Conservation (phyloP, 2,888 invertebrate species). For the Drosophila nr. perissopoda region DNA sequence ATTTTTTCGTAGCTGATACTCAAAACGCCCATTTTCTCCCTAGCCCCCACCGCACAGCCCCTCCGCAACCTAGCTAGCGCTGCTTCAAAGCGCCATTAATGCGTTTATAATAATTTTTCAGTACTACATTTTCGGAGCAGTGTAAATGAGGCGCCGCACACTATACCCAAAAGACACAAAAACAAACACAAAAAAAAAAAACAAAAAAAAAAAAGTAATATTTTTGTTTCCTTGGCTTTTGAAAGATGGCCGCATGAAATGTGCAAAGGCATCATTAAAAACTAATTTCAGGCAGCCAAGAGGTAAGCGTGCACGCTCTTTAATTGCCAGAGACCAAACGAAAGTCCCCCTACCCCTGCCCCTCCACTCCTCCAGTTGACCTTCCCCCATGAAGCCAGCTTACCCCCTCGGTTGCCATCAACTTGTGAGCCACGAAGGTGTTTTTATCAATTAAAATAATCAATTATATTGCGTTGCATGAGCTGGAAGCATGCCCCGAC, state of each 20-base stretch:
- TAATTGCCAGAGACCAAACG: constrained; percentile 58
- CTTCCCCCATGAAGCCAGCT: not conserved
- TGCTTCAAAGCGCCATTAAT: constrained; percentile 73
- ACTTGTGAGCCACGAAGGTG: constrained; percentile 63
- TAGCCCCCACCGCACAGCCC: constrained; percentile 1
- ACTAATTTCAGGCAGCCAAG: constrained; percentile 65
- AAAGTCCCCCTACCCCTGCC: constrained; percentile 25
- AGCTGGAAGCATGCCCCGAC: constrained; percentile 9
- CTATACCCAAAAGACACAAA: constrained; percentile 20
- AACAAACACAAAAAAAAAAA: constrained; percentile 6
- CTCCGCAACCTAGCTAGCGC: constrained; percentile 2
- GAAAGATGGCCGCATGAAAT: constrained; percentile 69
- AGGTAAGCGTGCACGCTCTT: constrained; percentile 58
- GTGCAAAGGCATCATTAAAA: constrained; percentile 79
- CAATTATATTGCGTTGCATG: constrained; percentile 72
- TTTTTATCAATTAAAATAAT: constrained; percentile 78
- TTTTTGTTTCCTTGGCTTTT: constrained; percentile 34
- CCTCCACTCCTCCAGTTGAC: not conserved
- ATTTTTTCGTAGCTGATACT: constrained; percentile 68
- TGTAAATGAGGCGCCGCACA: constrained; percentile 15
- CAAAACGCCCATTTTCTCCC: constrained; percentile 9
- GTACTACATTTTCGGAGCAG: constrained; percentile 56
- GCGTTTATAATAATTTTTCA: constrained; percentile 81
- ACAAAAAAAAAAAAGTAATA: constrained; percentile 2
- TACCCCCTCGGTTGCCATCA: constrained; percentile 30